Conservation (phyloP, 1,140 invertebrate genomes). For the Lucilia sericata region DNA sequence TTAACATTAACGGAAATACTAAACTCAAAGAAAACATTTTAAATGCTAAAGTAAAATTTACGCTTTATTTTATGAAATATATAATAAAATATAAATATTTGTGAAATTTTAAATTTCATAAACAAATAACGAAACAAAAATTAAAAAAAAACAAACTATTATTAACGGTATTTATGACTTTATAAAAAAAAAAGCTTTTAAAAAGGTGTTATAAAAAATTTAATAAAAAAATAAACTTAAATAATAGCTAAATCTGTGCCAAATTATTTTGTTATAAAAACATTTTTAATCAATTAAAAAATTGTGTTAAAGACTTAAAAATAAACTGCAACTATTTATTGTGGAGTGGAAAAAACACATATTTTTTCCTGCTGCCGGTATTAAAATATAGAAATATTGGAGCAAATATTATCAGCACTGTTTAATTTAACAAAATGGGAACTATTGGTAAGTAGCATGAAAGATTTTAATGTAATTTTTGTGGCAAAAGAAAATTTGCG, state of each 20-base stretch:
- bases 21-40: background rate
- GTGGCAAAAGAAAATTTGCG: too few relatives aligned
- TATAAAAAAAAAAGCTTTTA: background rate
- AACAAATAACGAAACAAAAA: background rate
- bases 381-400: background rate
- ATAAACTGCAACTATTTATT: background rate
- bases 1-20: constrained; percentile 11
- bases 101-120: background rate
- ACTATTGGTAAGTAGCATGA: constrained; percentile 31
- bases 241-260: too few relatives aligned
- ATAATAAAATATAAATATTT: background rate
- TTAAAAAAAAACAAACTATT: background rate
- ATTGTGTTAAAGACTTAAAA: background rate
- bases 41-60: constrained; percentile 7
- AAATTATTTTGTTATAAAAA: background rate
- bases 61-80: background rate
- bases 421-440: constrained; percentile 27
- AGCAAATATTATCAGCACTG: background rate
- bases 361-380: background rate
- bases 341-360: background rate
- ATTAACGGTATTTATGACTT: background rate
- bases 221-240: background rate
- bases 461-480: too few relatives aligned
- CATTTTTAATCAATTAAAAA: background rate
- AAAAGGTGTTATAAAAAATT: background rate